These are phyloP conservation scores for Danio kyathit DNA, from an alignment of 2,797 vertebrate genomes.

Conservation along the genomic window DNA sequence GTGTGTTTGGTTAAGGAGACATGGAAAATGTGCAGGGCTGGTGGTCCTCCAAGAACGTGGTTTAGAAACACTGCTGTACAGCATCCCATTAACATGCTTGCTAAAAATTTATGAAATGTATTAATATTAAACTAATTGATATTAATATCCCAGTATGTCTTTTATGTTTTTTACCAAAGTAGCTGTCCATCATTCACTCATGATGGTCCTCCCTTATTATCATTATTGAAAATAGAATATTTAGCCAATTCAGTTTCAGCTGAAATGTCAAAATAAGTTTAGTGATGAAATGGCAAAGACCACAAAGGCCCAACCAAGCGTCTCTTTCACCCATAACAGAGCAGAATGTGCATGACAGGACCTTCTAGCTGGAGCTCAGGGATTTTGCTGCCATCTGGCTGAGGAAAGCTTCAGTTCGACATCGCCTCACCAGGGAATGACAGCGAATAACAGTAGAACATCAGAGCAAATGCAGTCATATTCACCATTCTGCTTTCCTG, in stretches of 20 bases:
- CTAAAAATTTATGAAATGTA: too few species aligned
- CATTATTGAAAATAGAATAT: conserved; percentile 2
- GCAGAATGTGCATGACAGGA: conserved; percentile 13
- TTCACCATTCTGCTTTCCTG: background rate
- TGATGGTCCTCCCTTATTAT: background rate
- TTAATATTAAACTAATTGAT: too few species aligned
- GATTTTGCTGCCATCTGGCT: conserved; percentile 48
- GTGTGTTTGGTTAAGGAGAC: too few species aligned
- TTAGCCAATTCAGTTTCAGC: background rate
- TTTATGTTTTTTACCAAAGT: too few species aligned
- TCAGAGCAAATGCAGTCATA: conserved; percentile 12
- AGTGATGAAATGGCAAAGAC: background rate
- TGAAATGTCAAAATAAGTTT: background rate
- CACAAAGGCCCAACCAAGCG: background rate
- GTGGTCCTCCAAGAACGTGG: too few species aligned
- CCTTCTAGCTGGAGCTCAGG: conserved; percentile 12
- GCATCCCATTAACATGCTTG: too few species aligned
- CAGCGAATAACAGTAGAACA: conserved; percentile 19
- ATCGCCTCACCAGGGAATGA: conserved; percentile 19
- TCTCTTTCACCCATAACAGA: conserved; percentile 1
- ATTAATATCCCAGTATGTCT: too few species aligned
- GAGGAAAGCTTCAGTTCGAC: conserved; percentile 34
- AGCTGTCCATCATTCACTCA: background rate
- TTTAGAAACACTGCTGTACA: too few species aligned
- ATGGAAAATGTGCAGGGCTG: too few species aligned